Percentiles rank a stretch among this genome's conserved stretches.
phyloP scores from a whole-genome alignment of 2,888 invertebrate species.

The Sialis fuliginosa region DNA sequence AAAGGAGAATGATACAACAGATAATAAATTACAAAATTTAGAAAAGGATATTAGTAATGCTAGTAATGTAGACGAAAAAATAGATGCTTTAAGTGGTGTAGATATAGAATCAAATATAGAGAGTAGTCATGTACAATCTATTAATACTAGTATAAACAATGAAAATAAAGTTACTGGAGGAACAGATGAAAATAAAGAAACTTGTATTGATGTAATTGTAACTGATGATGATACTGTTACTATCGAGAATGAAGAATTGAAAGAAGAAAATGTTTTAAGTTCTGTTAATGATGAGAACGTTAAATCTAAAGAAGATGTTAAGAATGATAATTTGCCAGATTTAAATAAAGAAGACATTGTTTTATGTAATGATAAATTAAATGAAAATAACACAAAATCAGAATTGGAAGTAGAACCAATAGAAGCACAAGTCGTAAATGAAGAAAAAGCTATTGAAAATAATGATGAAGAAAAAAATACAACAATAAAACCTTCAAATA shows the following conservation, averaged over 20 bases:
- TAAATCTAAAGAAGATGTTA: neutral
- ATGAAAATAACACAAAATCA: neutral
- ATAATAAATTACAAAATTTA: neutral
- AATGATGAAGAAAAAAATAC: neutral
- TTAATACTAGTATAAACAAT: neutral
- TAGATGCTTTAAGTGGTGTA: neutral
- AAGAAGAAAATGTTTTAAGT: neutral
- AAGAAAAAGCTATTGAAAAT: slow-evolving; percentile 2
- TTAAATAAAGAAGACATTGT: neutral
- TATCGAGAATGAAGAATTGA: neutral
- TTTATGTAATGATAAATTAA: too few species aligned
- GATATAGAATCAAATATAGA: neutral
- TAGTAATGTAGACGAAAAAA: neutral
- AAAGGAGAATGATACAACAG: neutral
- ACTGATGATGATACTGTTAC: neutral
- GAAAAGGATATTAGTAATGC: neutral
- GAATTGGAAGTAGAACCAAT: neutral
- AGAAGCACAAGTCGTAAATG: neutral
- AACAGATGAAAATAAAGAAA: slow-evolving; percentile 3
- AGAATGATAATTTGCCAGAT: neutral
- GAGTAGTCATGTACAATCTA: neutral
- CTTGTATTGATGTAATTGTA: neutral
- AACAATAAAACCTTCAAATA: neutral
- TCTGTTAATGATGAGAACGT: neutral
- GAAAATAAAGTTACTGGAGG: neutral